These are phyloP conservation scores for Aricia artaxerxes DNA, from an alignment of 2,888 invertebrate genomes.

Conservation along the genomic window DNA sequence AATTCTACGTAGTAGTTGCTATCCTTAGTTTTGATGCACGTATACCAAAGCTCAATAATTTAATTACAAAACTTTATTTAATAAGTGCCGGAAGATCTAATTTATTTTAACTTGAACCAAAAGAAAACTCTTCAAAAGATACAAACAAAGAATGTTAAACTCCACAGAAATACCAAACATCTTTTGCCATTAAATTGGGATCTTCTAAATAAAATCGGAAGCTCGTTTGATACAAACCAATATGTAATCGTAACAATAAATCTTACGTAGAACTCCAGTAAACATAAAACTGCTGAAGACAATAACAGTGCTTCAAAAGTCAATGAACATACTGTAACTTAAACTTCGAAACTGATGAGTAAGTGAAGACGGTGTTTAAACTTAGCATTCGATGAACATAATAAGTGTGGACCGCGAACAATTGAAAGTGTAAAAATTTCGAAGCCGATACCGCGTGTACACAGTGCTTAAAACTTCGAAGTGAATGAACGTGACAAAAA, in stretches of 20 bases:
- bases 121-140: not conserved
- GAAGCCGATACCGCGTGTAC: not conserved
- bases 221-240: conserved; percentile 37
- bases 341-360: not conserved
- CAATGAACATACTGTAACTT: not conserved
- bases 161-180: conserved; percentile 26
- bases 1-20: not conserved
- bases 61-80: not conserved
- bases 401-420: not conserved
- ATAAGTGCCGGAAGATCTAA: not conserved
- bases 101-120: not conserved
- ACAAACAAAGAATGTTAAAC: conserved; percentile 2
- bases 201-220: conserved; percentile 38
- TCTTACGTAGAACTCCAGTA: not conserved
- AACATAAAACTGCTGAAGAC: not conserved
- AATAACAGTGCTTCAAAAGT: not conserved
- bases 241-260: conserved; percentile 30
- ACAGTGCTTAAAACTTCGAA: not conserved
- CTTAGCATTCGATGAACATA: not conserved
- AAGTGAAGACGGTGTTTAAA: not conserved
- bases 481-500: not conserved
- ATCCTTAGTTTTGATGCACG: not conserved
- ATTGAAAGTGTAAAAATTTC: not conserved
- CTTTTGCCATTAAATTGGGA: conserved; percentile 22
- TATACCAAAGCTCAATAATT: not conserved